Percentiles rank a stretch among this genome's conserved stretches.
Conservation (phyloP, 2,113 vertebrate species). For the Chionodraco myersi region DNA sequence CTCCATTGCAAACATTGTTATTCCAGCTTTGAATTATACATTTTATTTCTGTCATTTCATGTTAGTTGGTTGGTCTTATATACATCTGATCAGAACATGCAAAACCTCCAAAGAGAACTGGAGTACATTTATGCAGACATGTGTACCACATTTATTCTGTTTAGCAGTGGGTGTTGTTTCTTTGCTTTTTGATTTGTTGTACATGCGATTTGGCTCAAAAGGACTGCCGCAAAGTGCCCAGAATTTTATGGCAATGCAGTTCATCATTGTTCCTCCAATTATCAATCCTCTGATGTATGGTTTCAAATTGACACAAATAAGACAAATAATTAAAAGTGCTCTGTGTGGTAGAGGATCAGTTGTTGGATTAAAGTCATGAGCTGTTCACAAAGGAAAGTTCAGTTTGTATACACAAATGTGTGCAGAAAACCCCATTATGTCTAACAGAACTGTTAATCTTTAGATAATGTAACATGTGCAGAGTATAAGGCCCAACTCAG, state of each 20-base stretch:
- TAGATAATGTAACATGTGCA: no score
- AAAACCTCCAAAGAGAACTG: constrained; percentile 27
- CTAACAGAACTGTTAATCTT: no score
- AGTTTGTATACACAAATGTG: neutral
- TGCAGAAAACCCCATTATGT: neutral
- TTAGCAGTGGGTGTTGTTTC: neutral
- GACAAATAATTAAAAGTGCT: neutral
- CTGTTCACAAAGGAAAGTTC: neutral
- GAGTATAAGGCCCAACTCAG: no score
- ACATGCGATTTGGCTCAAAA: constrained; percentile 33
- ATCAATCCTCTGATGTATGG: constrained; percentile 52
- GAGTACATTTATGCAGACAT: constrained; percentile 53
- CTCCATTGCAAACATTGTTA: neutral
- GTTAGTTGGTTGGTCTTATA: constrained; percentile 45
- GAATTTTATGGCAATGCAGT: constrained; percentile 53
- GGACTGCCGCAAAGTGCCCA: neutral
- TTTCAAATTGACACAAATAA: constrained; percentile 37
- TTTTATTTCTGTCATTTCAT: constrained; percentile 31
- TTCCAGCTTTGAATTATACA: constrained; percentile 49
- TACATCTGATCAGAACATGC: constrained; percentile 40
- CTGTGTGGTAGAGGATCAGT: neutral
- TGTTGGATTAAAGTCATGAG: neutral
- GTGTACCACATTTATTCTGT: constrained; percentile 47
- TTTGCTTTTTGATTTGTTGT: constrained; percentile 52
- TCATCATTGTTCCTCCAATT: constrained; percentile 48